Conservation (phyloP, 2,888 invertebrate species). For the Ochropleura plecta region DNA sequence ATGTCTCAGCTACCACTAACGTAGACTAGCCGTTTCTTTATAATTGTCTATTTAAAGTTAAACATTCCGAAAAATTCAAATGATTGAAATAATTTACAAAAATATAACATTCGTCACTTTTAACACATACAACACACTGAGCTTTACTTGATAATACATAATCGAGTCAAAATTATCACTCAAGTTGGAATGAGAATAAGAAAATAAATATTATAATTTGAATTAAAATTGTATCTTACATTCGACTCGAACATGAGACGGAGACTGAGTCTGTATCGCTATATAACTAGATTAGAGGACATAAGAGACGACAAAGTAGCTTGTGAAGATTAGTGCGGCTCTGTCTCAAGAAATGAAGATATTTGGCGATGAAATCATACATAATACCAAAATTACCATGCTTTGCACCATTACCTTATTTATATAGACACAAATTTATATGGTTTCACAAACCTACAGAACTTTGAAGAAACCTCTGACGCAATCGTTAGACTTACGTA, state of each 20-base stretch:
- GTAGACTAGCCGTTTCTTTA: constrained; percentile 80
- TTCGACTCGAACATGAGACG: constrained; percentile 58
- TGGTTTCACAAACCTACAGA: constrained; percentile 77
- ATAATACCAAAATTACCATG: constrained; percentile 76
- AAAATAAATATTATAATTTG: constrained; percentile 78
- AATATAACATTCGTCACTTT: constrained; percentile 84
- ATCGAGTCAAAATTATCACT: constrained; percentile 79
- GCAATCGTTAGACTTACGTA: constrained; percentile 71
- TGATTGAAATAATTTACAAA: constrained; percentile 85
- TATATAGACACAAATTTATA: constrained; percentile 77
- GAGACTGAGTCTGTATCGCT: constrained; percentile 55
- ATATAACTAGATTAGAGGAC: constrained; percentile 53
- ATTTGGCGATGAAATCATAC: constrained; percentile 68
- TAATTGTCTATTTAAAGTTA: constrained; percentile 65
- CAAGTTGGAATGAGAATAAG: constrained; percentile 86
- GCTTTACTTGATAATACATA: constrained; percentile 77
- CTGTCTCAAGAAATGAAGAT: constrained; percentile 58
- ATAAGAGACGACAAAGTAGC: constrained; percentile 60
- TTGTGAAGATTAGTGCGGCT: constrained; percentile 62
- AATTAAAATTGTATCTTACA: constrained; percentile 67
- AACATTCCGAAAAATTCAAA: constrained; percentile 75
- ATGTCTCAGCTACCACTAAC: constrained; percentile 64
- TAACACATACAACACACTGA: constrained; percentile 83
- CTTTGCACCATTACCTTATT: constrained; percentile 83
- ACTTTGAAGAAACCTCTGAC: constrained; percentile 63